Evolutionary conservation across 2,797 vertebrate genomes (phyloP).

Genomic region (Tadarida brasiliensis): DNA sequence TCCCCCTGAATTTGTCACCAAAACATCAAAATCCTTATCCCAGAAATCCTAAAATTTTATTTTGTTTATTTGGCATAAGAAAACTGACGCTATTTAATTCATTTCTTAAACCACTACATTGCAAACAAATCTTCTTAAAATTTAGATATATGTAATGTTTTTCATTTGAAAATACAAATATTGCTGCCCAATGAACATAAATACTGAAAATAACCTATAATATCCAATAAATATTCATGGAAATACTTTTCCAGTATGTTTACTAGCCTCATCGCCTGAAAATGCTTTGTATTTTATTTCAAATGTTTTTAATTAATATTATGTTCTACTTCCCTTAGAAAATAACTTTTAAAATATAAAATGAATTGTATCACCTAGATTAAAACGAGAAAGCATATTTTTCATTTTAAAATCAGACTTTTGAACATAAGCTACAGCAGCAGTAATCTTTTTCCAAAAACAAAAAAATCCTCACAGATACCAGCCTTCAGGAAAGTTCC

Average conservation of each 20-base stretch:
- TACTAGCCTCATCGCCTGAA: constrained; percentile 11
- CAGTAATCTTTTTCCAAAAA: constrained; percentile 72
- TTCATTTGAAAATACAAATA: constrained; percentile 49
- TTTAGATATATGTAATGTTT: background rate
- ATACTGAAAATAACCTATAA: background rate
- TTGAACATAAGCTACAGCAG: constrained; percentile 68
- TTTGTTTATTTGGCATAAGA: constrained; percentile 43
- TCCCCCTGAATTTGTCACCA: constrained; percentile 43
- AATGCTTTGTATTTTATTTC: constrained; percentile 48
- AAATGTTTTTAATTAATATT: constrained; percentile 46
- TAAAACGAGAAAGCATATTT: background rate
- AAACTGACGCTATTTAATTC: constrained; percentile 10
- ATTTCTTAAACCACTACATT: constrained; percentile 23
- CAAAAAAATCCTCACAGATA: constrained; percentile 68
- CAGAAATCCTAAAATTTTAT: constrained; percentile 35
- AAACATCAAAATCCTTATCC: constrained; percentile 50
- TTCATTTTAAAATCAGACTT: constrained; percentile 70
- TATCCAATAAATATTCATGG: constrained; percentile 29
- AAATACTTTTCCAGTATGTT: constrained; percentile 21
- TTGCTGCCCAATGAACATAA: constrained; percentile 27
- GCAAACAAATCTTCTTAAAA: constrained; percentile 48
- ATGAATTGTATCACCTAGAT: background rate
- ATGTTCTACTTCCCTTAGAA: background rate
- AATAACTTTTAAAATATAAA: constrained; percentile 56
- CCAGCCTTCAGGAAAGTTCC: constrained; percentile 82